Evolutionary conservation across 1,140 invertebrate species (phyloP).

Genomic region (Amphibalanus amphitrite): DNA sequence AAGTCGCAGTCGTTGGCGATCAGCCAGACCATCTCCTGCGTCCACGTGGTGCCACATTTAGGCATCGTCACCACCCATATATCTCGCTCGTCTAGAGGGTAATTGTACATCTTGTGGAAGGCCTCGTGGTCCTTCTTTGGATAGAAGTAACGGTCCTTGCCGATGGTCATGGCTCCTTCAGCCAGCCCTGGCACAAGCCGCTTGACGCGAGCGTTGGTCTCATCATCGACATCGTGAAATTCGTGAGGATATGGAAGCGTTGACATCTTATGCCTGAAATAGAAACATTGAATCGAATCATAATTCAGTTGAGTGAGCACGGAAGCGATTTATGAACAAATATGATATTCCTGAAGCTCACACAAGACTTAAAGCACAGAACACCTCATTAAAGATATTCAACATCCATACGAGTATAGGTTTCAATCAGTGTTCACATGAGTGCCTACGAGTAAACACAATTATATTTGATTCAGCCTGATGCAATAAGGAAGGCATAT

Average conservation of each 20-base stretch:
- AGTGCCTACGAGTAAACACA: no score
- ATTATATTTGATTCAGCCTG: no score
- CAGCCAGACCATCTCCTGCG: constrained; percentile 18
- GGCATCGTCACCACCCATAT: constrained; percentile 48
- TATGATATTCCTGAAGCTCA: no score
- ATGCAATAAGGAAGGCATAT: no score
- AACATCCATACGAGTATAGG: no score
- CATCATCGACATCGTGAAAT: not conserved
- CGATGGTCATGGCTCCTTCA: not conserved
- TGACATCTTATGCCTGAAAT: not conserved
- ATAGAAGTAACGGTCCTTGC: not conserved
- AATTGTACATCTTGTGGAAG: not conserved
- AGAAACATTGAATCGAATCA: no score
- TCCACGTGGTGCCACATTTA: constrained; percentile 58
- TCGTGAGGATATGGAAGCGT: not conserved
- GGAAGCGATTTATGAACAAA: no score
- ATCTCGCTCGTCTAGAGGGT: not conserved
- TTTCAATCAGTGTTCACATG: no score
- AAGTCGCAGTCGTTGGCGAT: constrained; percentile 16
- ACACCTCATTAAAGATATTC: no score
- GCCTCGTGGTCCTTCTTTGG: not conserved
- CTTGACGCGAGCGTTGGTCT: not conserved
- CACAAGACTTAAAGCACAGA: no score
- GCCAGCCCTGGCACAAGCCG: not conserved
- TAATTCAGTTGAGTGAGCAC: no score